Conservation (phyloP, 2,113 vertebrate genomes). For the Crotalus helleri region DNA sequence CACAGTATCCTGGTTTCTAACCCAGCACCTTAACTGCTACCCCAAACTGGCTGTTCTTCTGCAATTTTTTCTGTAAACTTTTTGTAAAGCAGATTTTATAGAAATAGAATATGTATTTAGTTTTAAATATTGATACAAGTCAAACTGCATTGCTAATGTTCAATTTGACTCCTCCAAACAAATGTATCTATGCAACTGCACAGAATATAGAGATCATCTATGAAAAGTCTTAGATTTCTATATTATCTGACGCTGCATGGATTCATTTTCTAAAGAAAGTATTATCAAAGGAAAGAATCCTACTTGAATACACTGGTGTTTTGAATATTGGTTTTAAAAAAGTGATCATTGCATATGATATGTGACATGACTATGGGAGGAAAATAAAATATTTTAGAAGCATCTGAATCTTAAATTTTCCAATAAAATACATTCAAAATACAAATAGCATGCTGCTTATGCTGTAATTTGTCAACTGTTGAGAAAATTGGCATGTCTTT, state of each 20-base stretch:
- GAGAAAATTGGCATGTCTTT: constrained; percentile 81
- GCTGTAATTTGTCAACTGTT: constrained; percentile 76
- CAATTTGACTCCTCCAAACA: constrained; percentile 5
- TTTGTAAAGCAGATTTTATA: neutral
- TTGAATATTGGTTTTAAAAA: constrained; percentile 22
- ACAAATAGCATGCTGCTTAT: constrained; percentile 59
- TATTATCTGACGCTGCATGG: neutral
- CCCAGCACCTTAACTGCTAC: neutral
- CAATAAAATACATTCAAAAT: constrained; percentile 50
- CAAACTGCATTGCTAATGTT: neutral
- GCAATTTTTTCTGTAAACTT: neutral
- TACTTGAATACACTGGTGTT: constrained; percentile 29
- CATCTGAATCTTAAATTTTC: constrained; percentile 46
- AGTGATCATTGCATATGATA: constrained; percentile 28
- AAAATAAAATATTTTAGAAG: constrained; percentile 21
- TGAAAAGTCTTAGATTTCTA: neutral
- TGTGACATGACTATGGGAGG: constrained; percentile 38
- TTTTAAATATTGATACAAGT: neutral
- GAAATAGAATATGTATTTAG: neutral
- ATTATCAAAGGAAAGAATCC: constrained; percentile 24
- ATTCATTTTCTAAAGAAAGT: constrained; percentile 30
- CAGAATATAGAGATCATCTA: neutral
- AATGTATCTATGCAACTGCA: constrained; percentile 19
- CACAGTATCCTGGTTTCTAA: neutral
- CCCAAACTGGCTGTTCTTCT: neutral